phyloP scores from a whole-genome alignment of 2,888 invertebrate species.

The Drosophila eohydei region DNA sequence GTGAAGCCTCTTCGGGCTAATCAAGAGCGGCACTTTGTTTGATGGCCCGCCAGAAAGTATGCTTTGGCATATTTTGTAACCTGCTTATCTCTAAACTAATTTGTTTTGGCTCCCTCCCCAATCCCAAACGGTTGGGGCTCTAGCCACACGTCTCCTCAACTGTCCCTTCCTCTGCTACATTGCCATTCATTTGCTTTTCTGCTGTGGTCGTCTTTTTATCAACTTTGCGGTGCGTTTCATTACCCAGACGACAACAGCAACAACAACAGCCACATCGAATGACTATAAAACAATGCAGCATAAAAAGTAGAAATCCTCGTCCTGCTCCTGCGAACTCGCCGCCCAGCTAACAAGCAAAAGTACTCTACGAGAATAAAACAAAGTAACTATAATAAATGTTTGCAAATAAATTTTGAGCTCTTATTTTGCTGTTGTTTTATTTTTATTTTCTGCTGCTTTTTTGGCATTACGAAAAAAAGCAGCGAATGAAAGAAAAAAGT shows the following conservation, averaged over 20 bases:
- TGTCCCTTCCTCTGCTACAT: conserved; percentile 16
- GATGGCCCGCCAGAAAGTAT: conserved; percentile 64
- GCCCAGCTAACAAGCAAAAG: conserved; percentile 60
- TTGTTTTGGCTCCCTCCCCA: conserved; percentile 59
- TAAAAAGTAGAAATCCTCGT: conserved; percentile 54
- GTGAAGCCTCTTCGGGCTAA: conserved; percentile 62
- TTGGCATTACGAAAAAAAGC: conserved; percentile 44
- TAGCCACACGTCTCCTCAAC: conserved; percentile 1
- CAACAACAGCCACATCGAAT: conserved; percentile 13
- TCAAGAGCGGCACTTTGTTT: conserved; percentile 73
- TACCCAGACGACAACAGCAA: conserved; percentile 44
- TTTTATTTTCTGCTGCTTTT: conserved; percentile 30
- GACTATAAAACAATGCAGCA: conserved; percentile 78
- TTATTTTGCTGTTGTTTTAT: conserved; percentile 42
- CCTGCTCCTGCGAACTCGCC: not conserved
- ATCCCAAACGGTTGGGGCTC: conserved; percentile 8
- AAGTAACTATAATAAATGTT: conserved; percentile 81
- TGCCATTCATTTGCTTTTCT: conserved; percentile 24
- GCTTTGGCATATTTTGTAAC: conserved; percentile 78
- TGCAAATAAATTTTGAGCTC: conserved; percentile 79
- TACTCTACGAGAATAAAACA: conserved; percentile 75
- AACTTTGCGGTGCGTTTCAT: conserved; percentile 66
- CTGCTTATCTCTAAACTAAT: conserved; percentile 81
- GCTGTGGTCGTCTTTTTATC: conserved; percentile 61
- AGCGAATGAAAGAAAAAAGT: conserved; percentile 56